Conservation (phyloP, 2,797 vertebrate species). For the Cuniculus paca region DNA sequence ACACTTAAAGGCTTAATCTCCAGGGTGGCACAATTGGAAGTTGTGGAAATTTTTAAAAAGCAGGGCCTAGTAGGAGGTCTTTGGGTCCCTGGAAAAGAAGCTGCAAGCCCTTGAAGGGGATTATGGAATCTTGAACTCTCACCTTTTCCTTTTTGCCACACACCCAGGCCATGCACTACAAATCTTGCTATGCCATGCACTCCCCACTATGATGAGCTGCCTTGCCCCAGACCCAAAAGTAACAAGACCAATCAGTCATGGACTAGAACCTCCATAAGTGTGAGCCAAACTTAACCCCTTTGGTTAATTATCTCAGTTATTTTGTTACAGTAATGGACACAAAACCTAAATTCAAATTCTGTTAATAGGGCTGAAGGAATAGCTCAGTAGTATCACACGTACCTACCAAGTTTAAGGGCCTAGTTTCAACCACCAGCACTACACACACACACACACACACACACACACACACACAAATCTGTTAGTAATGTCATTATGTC, state of each 20-base stretch:
- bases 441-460: background rate
- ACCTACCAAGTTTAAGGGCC: background rate
- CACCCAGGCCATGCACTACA: accelerated
- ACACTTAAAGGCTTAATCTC: background rate
- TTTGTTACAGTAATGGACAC: background rate
- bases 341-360: background rate
- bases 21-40: background rate
- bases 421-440: background rate
- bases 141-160: background rate
- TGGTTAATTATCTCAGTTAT: background rate
- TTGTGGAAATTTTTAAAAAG: background rate
- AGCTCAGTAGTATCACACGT: background rate
- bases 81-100: no score
- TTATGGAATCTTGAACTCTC: no score
- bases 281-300: background rate
- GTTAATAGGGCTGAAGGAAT: background rate
- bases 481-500: background rate
- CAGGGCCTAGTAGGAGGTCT: background rate
- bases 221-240: background rate
- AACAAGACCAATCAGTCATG: background rate
- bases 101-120: background rate
- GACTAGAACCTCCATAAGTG: background rate
- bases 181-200: background rate
- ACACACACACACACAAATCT: background rate
- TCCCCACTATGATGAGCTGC: no score